phyloP scores from a whole-genome alignment of 2,888 invertebrate genomes.

The Bruchidius siliquastri region DNA sequence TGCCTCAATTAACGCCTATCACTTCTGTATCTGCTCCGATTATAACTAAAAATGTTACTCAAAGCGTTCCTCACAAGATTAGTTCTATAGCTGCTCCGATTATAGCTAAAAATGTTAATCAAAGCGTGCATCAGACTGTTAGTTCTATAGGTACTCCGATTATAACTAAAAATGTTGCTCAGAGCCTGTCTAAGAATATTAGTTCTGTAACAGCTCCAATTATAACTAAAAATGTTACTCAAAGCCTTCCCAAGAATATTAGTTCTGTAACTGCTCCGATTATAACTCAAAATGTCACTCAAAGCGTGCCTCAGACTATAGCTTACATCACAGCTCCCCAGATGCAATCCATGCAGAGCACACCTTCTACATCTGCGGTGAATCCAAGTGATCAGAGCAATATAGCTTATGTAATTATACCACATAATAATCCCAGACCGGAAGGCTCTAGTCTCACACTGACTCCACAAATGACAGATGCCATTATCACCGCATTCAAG shows the following conservation, averaged over 20 bases:
- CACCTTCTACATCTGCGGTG: neutral
- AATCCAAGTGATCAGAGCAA: neutral
- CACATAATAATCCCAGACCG: neutral
- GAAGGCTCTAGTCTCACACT: neutral
- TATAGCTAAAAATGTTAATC: neutral
- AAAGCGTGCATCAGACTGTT: neutral
- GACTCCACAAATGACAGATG: neutral
- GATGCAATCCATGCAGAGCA: neutral
- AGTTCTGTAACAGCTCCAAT: neutral
- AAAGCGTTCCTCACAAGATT: neutral
- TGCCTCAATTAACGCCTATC: neutral
- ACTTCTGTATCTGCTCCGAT: neutral
- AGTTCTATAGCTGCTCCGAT: neutral
- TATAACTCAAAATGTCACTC: too few relatives aligned
- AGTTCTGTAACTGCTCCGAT: too few relatives aligned
- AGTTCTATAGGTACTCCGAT: neutral
- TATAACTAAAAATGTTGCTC: neutral
- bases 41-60: neutral
- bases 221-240: neutral
- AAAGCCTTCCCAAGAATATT: neutral
- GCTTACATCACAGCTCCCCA: neutral
- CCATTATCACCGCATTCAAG: neutral
- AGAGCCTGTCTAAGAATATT: neutral
- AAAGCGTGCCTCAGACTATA: neutral
- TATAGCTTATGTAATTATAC: constrained; percentile 8